Evolutionary conservation across 2,113 vertebrate species (phyloP).

Genomic region (Leucoraja erinaceus): DNA sequence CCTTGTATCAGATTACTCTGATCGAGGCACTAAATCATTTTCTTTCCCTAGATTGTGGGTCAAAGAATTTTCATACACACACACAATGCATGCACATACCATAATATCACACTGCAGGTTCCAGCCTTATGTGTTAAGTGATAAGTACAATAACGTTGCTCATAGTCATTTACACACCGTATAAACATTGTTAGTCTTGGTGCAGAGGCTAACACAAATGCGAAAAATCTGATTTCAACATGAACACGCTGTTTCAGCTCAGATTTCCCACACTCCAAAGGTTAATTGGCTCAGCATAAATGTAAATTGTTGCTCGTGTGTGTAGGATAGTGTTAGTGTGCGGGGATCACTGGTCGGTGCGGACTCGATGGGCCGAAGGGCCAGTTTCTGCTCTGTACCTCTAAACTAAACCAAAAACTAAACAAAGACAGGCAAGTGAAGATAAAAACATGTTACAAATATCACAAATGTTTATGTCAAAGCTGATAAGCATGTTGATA

Average conservation of each 20-base stretch:
- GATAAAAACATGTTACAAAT: background rate
- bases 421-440: background rate
- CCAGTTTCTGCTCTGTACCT: too few species aligned
- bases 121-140: conserved; percentile 11
- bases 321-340: too few species aligned
- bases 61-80: background rate
- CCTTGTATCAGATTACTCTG: background rate
- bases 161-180: background rate
- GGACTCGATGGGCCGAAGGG: too few species aligned
- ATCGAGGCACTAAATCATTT: conserved; percentile 12
- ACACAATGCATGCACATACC: background rate
- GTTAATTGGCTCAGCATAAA: too few species aligned
- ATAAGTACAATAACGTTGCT: background rate
- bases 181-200: conserved; percentile 14
- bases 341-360: too few species aligned
- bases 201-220: background rate
- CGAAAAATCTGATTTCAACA: background rate
- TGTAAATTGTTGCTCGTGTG: too few species aligned
- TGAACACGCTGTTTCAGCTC: background rate
- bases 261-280: background rate
- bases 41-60: background rate
- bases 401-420: too few species aligned
- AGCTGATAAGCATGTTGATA: too few species aligned
- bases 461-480: background rate
- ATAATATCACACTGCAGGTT: background rate